Evolutionary conservation across 2,888 invertebrate species (phyloP).

Genomic region (Eupeodes luniger): DNA sequence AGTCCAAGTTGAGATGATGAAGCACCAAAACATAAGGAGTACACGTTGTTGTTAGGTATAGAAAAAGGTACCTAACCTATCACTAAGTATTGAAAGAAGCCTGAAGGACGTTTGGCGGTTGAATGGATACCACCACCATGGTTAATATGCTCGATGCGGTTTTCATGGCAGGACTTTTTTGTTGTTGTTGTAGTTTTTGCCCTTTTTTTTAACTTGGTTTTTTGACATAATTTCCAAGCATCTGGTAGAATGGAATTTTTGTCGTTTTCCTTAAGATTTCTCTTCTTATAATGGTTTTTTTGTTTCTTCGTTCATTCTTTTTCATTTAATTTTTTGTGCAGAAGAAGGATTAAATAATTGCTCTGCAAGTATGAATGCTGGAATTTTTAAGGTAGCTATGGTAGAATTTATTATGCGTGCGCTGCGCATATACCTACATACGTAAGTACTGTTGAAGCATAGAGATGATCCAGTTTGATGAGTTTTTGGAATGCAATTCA

Average conservation of each 20-base stretch:
- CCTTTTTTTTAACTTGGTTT: constrained; percentile 48
- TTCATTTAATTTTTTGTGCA: neutral
- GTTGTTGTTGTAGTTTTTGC: constrained; percentile 2
- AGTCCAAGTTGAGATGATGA: constrained; percentile 4
- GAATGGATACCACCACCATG: constrained; percentile 63
- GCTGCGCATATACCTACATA: neutral
- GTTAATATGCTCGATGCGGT: constrained; percentile 53
- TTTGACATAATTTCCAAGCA: constrained; percentile 72
- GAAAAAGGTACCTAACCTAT: constrained; percentile 29
- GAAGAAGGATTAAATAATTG: constrained; percentile 66
- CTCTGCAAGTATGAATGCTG: constrained; percentile 30
- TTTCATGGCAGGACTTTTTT: constrained; percentile 61
- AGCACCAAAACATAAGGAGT: constrained; percentile 20
- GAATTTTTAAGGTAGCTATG: neutral
- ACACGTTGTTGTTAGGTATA: neutral
- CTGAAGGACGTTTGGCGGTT: constrained; percentile 74
- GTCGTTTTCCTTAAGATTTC: constrained; percentile 63
- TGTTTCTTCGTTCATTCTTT: neutral
- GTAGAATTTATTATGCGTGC: constrained; percentile 36
- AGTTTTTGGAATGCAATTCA: constrained; percentile 49
- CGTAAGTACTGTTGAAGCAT: neutral
- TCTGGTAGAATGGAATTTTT: constrained; percentile 72
- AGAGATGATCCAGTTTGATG: constrained; percentile 52
- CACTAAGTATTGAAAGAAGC: constrained; percentile 49
- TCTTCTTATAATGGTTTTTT: neutral